Base-by-base conservation (phyloP, 2,888 invertebrate species). In the Sympetrum striolatum region DNA sequence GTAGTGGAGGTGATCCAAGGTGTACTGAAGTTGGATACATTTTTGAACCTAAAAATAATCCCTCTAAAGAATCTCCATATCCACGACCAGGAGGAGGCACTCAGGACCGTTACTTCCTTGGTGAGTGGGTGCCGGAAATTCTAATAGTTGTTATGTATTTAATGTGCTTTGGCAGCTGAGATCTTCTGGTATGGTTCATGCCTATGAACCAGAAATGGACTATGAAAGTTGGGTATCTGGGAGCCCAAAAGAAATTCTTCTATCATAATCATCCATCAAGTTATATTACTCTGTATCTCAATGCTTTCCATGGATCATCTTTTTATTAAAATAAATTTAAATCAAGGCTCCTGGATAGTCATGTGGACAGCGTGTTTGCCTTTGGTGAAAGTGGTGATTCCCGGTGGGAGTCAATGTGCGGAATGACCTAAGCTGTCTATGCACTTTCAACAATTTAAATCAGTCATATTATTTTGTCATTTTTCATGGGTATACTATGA, bases 21-120 rank as follows among this genome's bases (percentile, higher is more conserved):
- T 86, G 86, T 15, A 58, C 39, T 86, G 86, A 86, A 22, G 86
- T 86, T 18, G 86, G 86, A 22, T 64, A 86, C 39, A 60, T 64
- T 4, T 86, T 37, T 37, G 60, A 22, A 12, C 35, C 86, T 31
- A 86, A 86, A 86, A 64, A 14, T 60, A 60, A 60, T 60, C n/a
- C 86, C 4, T 12, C 86, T 31, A n/a, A 58, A 22, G 64, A 86
- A 60, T 86, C 86, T 60, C 58, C 58, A 10, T 22, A 44, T 73
- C 82, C 90, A 93, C 15, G 92, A 92, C 14, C 92, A 96, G 96
- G 96, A 35, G 95, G 96, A 92, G 98, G 97, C 60, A 97, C 98
- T 0, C 98, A 98, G 93, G 98, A 99, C 93, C 97, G 97, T 93
- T 99, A 98, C 93, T 96, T 98, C 1, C 94, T 98, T 4, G 99